phyloP scores from a whole-genome alignment of 1,140 invertebrate genomes.

The Eupristina koningsbergeri region DNA sequence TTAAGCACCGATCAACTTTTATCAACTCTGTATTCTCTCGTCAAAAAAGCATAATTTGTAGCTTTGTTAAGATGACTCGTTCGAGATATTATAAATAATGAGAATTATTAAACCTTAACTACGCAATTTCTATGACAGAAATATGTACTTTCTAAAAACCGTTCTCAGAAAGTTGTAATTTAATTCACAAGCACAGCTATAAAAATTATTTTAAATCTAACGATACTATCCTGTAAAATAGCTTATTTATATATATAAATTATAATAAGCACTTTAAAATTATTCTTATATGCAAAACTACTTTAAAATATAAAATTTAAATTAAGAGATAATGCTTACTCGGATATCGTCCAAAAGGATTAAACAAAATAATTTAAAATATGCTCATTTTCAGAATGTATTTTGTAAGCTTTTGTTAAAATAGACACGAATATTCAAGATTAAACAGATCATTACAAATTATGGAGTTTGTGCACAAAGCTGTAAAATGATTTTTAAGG shows the following conservation, averaged over 20 bases:
- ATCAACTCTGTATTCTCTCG: background rate
- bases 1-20: background rate
- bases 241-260: background rate
- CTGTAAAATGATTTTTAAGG: too few species aligned
- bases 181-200: background rate
- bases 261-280: background rate
- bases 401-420: slow-evolving; percentile 11
- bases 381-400: background rate
- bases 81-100: background rate
- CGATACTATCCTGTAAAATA: background rate
- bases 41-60: background rate
- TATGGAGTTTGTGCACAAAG: too few species aligned
- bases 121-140: background rate
- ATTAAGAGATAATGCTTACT: background rate
- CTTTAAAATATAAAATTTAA: slow-evolving; percentile 12
- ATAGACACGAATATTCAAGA: background rate
- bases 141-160: background rate
- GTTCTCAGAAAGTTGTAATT: background rate
- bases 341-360: background rate
- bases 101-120: background rate
- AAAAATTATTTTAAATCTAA: background rate
- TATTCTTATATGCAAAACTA: background rate
- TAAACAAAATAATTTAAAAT: background rate
- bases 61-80: background rate
- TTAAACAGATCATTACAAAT: background rate